These are phyloP conservation scores for Oxyura jamaicensis DNA, from an alignment of 2,113 vertebrate species.

Conservation along the genomic window DNA sequence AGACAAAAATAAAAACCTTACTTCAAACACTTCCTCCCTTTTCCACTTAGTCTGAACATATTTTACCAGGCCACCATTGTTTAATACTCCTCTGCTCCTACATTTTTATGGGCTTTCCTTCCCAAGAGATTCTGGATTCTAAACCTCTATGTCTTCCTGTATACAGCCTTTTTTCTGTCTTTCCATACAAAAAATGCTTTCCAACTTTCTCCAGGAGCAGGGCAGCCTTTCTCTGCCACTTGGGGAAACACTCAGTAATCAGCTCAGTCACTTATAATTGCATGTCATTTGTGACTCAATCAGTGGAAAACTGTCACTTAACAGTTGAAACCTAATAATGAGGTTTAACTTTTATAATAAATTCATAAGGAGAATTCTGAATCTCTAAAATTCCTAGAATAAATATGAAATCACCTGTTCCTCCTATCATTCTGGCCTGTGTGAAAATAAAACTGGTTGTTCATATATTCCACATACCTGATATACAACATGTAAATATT, in stretches of 20 bases:
- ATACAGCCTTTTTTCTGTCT: neutral
- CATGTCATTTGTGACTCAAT: conserved; percentile 3
- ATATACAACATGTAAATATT: conserved; percentile 40
- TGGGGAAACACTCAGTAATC: neutral
- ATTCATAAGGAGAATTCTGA: neutral
- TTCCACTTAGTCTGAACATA: neutral
- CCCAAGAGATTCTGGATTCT: neutral
- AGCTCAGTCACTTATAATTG: conserved; percentile 21
- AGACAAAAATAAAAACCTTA: neutral
- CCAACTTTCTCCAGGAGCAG: neutral
- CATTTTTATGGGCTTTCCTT: neutral
- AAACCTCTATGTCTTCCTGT: neutral
- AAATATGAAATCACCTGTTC: conserved; percentile 61
- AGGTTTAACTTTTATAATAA: conserved; percentile 17
- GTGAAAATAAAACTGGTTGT: conserved; percentile 17
- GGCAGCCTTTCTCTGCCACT: neutral
- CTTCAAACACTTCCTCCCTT: neutral
- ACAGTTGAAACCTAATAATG: conserved; percentile 5
- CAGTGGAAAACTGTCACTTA: conserved; percentile 10
- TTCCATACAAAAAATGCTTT: neutral
- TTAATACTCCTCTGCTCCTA: neutral
- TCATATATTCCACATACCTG: conserved; percentile 39
- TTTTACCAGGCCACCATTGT: neutral
- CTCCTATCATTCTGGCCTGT: neutral
- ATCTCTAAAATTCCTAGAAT: neutral